Evolutionary conservation across 1,140 invertebrate genomes (phyloP), one percentile per base, ranked within the genome.

Genomic region (Odontomachus brunneus): DNA sequence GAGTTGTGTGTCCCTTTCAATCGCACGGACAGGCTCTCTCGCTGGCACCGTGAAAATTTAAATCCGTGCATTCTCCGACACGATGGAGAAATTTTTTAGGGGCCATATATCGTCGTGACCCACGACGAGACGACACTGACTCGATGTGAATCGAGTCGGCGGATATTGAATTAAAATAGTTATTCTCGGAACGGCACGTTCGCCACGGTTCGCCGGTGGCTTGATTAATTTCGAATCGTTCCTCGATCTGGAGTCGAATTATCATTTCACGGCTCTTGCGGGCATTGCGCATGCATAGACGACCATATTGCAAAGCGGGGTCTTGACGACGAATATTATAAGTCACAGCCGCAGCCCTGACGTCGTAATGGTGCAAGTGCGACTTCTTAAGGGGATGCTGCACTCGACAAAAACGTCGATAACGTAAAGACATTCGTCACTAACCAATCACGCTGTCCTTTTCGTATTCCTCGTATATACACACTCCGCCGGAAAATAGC

Each of bases 91-190:
- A 69, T 80, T 80, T 80, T 80, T 80, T 80, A 80, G 75, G 24
- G 24, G 55, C 38, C 53, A 57, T 78, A 78, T 69, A 67, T 76
- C 48, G 49, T 53, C 7, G 48, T 29, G 24, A 80, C 14, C 65
- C 51, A 59, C 24, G 75, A 48, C 24, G 75, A 69, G 75, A 67
- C 72, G 73, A 75, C 38, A 80, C 75, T 80, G 75, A 80, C 75
- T 80, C 75, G 75, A 80, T 78, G 38, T 44, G 63, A 69, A 59
- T 51, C 59, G 51, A n/a, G 29, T 84, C 38, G 67, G 51, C 75
- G 84, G 60, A 85, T 84, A 85, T 85, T 85, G 73, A 85, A 85
- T 85, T 85, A 85, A 85, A 84, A 84, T 80, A 44, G 66, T 51
- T 85, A 85, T 85, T 85, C 44, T 69, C 53, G 83, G 51, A 48